Percentiles rank a stretch among this genome's conserved stretches.
Conservation (phyloP, 2,113 vertebrate genomes). For the Platichthys stellatus region DNA sequence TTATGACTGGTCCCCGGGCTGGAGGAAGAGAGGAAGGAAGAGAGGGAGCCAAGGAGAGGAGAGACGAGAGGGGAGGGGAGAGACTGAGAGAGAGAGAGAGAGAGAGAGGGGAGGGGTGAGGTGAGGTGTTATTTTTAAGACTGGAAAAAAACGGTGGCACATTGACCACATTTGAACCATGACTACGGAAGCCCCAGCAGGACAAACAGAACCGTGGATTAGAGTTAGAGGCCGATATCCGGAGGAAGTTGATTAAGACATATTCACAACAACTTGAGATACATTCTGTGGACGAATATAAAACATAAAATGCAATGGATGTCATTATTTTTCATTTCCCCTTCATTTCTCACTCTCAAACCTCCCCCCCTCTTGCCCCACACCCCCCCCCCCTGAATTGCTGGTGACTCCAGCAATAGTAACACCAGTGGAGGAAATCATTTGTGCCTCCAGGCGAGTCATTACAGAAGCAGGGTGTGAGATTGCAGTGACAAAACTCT, state of each 20-base stretch:
- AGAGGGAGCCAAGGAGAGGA: constrained; percentile 15
- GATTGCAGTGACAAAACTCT: constrained; percentile 73
- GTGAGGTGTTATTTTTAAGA: constrained; percentile 48
- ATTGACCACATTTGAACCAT: constrained; percentile 25
- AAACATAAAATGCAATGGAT: not conserved
- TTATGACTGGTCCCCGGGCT: constrained; percentile 61
- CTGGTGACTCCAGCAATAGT: constrained; percentile 59
- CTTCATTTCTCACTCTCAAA: not conserved
- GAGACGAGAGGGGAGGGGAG: constrained; percentile 2
- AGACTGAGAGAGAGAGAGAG: not conserved
- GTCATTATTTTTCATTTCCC: not conserved
- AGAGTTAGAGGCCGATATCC: constrained; percentile 12
- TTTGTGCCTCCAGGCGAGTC: constrained; percentile 73
- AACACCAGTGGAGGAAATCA: constrained; percentile 75
- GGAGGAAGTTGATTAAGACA: not conserved
- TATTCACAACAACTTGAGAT: not conserved
- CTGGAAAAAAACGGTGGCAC: constrained; percentile 58
- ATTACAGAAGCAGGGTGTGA: constrained; percentile 76
- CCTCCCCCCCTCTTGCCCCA: not conserved
- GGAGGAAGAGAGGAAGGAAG: constrained; percentile 6
- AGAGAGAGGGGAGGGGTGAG: constrained; percentile 19
- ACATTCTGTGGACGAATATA: not conserved
- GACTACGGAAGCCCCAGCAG: not conserved
- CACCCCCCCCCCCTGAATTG: constrained; percentile 36
- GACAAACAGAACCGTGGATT: constrained; percentile 2